These are phyloP conservation scores for Asobara japonica DNA, from an alignment of 1,140 invertebrate genomes.

Conservation along the genomic window DNA sequence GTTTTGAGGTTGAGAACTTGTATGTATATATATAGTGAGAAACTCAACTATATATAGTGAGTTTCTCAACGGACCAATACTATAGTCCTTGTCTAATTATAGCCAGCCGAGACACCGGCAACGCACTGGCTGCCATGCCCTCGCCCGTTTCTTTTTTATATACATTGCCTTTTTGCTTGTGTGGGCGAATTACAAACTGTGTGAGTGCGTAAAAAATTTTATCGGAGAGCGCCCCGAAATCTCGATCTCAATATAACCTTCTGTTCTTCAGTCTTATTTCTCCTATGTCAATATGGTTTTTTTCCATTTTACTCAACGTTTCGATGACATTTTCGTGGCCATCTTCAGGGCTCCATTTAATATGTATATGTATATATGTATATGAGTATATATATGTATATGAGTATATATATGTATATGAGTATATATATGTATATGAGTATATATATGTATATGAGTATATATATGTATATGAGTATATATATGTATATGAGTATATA, in stretches of 20 bases:
- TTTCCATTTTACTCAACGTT: neutral
- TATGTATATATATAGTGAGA: neutral
- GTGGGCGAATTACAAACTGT: neutral
- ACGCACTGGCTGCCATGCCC: neutral
- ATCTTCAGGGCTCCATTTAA: no score
- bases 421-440: no score
- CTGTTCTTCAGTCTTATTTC: no score
- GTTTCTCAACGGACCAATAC: neutral
- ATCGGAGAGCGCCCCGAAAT: neutral
- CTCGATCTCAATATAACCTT: neutral
- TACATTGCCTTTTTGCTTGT: neutral
- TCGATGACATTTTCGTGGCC: neutral
- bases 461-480: no score
- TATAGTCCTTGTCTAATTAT: constrained; percentile 29
- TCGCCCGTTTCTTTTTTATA: neutral
- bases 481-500: no score
- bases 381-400: no score
- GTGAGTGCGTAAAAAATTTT: neutral
- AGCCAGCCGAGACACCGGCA: constrained; percentile 3
- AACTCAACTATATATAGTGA: no score
- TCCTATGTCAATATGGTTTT: neutral
- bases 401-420: no score
- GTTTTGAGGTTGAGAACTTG: neutral
- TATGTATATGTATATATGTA: no score
- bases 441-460: no score